Conservation (phyloP, 2,888 invertebrate genomes). For the Spisula subtruncata region DNA sequence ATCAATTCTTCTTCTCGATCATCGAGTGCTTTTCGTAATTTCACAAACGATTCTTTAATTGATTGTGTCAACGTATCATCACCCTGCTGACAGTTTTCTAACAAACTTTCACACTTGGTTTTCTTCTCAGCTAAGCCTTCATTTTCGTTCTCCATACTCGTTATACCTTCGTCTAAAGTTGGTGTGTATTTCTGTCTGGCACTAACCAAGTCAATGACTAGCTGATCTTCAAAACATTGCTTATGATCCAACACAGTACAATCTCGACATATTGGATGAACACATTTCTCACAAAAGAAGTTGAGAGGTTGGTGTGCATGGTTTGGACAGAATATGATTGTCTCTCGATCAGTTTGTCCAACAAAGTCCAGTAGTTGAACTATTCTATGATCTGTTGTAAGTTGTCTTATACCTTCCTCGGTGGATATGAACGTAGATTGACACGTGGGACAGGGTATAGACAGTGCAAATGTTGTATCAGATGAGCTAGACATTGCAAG, state of each 20-base stretch:
- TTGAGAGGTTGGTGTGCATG: constrained; percentile 82
- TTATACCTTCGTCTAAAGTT: constrained; percentile 77
- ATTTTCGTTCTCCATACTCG: constrained; percentile 78
- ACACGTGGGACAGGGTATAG: constrained; percentile 81
- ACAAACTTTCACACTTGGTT: constrained; percentile 72
- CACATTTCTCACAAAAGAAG: constrained; percentile 84
- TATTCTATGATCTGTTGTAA: constrained; percentile 82
- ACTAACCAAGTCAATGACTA: constrained; percentile 81
- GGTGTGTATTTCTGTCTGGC: constrained; percentile 80
- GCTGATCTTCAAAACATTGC: constrained; percentile 74
- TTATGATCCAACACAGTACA: constrained; percentile 84
- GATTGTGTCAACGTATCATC: constrained; percentile 73
- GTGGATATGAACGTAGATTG: constrained; percentile 78
- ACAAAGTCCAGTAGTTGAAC: constrained; percentile 84
- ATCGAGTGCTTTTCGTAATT: constrained; percentile 75
- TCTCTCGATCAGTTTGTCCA: constrained; percentile 79
- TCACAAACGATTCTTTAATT: constrained; percentile 77
- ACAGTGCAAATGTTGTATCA: constrained; percentile 76
- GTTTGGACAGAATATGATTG: constrained; percentile 81
- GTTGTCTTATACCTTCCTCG: constrained; percentile 77
- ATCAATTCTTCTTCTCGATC: constrained; percentile 80
- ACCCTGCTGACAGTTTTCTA: constrained; percentile 72
- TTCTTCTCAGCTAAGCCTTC: constrained; percentile 75
- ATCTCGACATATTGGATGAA: constrained; percentile 80
- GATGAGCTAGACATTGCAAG: constrained; percentile 65